Evolutionary conservation across 2,797 vertebrate genomes (phyloP), one percentile per base, ranked within the genome.

Genomic region (Alauda arvensis): DNA sequence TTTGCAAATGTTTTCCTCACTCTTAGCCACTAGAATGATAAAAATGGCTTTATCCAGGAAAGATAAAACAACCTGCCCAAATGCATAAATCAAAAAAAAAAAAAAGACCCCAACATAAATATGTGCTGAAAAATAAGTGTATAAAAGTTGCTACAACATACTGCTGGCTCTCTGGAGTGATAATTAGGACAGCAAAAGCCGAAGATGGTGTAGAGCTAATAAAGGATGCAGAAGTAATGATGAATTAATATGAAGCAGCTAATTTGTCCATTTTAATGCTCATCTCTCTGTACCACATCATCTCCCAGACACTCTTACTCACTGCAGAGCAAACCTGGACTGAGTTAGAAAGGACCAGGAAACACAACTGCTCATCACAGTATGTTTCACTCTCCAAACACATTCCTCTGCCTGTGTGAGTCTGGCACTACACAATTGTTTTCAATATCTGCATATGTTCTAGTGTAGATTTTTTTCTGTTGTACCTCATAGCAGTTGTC

Each of bases 241-340:
- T n/a, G 28, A 75, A 19, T 53, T 72, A 60, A 68, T 23, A 42
- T 45, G 59, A 88, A 74, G 34, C 12, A 63, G 40, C 34, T 81
- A 37, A 90, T 90, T 93, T 88, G 55, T 63, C 49, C 25, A 10
- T 70, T 87, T 89, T 56, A 69, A 76, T 85, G 40, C 24, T 79
- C 46, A 78, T 78, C 33, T 68, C 24, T 53, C 78, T 0, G 1
- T 9, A n/a, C 19, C 25, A 13, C 57, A 46, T 48, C 29, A 40
- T 68, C 43, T 87, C 49, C 49, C 46, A 53, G 53, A 33, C 53
- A 29, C 18, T 67, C 39, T 48, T 77, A 46, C 42, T 88, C 53
- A 61, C 75, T 52, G 29, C 46, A 62, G 39, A 34, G 65, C 53
- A 85, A 83, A 79, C 21, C 39, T 60, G 29, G 1, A 4, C 23